Evolutionary conservation across 1,140 invertebrate genomes (phyloP).

Genomic region (Mizuhopecten yessoensis): DNA sequence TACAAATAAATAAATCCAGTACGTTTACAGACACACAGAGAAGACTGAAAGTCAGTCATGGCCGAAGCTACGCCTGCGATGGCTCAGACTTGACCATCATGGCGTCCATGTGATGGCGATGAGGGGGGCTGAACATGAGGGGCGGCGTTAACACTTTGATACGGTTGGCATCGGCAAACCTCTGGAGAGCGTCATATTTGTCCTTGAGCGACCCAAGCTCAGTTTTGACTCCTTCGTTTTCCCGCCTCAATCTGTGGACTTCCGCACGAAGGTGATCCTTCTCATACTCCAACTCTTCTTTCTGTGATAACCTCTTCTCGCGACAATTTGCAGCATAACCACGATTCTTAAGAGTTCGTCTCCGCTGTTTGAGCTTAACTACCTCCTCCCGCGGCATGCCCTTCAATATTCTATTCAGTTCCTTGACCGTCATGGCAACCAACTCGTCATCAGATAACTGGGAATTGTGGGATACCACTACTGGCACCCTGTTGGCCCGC

Average conservation of each 20-base stretch:
- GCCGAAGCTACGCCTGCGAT: conserved; percentile 59
- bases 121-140: conserved; percentile 65
- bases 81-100: conserved; percentile 76
- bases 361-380: conserved; percentile 95
- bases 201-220: conserved; percentile 78
- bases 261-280: conserved; percentile 84
- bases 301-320: conserved; percentile 82
- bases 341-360: conserved; percentile 98
- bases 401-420: conserved; percentile 97
- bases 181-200: conserved; percentile 80
- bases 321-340: conserved; percentile 99
- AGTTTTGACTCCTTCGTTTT: conserved; percentile 81
- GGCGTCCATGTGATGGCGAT: conserved; percentile 63
- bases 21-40: not conserved
- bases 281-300: conserved; percentile 89
- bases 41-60: not conserved
- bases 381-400: conserved; percentile 95
- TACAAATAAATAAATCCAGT: conserved; percentile 32
- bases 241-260: conserved; percentile 78
- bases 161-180: conserved; percentile 78
- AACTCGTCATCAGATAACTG: conserved; percentile 91
- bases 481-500: conserved; percentile 53
- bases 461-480: conserved; percentile 50
- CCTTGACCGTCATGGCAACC: conserved; percentile 95
- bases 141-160: conserved; percentile 74